Base-by-base conservation (phyloP, 2,888 invertebrate species). In the Fabriciana adippe region DNA sequence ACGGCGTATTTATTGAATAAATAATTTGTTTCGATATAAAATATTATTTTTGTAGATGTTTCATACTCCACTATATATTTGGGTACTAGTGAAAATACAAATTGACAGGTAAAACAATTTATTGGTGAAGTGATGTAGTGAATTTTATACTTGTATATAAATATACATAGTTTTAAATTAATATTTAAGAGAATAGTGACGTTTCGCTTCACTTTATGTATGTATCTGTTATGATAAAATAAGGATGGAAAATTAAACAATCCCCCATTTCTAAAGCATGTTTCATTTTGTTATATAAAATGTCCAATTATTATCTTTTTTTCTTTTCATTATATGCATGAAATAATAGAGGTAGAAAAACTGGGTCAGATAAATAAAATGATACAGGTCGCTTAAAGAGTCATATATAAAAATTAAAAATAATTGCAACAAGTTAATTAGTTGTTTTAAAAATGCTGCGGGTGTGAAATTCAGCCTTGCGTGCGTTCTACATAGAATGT, bases 81-180 rank as follows among this genome's bases (percentile, higher is more conserved):
- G 71, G 67, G 72, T 72, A 71, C 72, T 69, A 73, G 70, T 68
- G 41, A 63, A 60, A 45, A 61, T 56, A 72, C 65, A 70, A 70
- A 72, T 55, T 70, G 73, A 86, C 83, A 82, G 79, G 82, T 83
- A 82, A 84, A 85, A 68, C 59, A 79, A 83, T 84, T 85, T 84
- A 83, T 86, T 80, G 81, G 78, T 79, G 77, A 82, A 74, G 84
- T 84, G 84, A 74, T 69, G 89, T 90, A 90, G 90, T 86, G 84
- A 84, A 83, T 91, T 91, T 91, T 91, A 86, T 90, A 92, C 89
- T 83, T 91, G 91, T 92, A 91, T 81, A 90, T 88, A 90, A 79
- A 80, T 87, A 85, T 88, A 90, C 79, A 80, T 87, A 85, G 82
- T 80, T 81, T 82, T 83, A 72, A 66, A 66, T 61, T 61, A 61